Evolutionary conservation across 2,888 invertebrate genomes (phyloP).

Genomic region (Cylloceria caligata): DNA sequence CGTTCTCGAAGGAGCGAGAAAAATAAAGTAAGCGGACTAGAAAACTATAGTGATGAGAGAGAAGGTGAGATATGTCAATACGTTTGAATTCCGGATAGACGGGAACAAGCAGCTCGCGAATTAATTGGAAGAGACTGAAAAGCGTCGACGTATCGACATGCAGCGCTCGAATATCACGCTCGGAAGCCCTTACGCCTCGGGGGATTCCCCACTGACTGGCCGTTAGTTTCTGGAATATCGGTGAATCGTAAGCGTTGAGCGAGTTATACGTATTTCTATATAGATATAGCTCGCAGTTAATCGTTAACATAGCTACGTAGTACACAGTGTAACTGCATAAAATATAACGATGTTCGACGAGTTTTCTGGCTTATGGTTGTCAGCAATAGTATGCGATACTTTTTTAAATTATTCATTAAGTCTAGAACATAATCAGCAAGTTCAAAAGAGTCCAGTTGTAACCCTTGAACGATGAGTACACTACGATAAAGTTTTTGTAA

Average conservation of each 20-base stretch:
- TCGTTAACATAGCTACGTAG: neutral
- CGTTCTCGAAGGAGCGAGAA: neutral
- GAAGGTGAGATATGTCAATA: constrained; percentile 56
- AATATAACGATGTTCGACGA: constrained; percentile 41
- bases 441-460: neutral
- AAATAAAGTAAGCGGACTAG: neutral
- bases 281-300: neutral
- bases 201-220: constrained; percentile 57
- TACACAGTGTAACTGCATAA: constrained; percentile 6
- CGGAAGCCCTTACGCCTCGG: constrained; percentile 60
- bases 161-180: constrained; percentile 49
- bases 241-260: constrained; percentile 38
- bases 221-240: constrained; percentile 60
- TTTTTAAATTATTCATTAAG: constrained; percentile 36
- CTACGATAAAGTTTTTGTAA: too few relatives aligned
- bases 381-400: constrained; percentile 29
- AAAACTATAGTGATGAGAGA: constrained; percentile 33
- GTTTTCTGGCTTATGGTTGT: constrained; percentile 42
- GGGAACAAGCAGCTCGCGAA: constrained; percentile 46
- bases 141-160: constrained; percentile 66
- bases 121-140: constrained; percentile 66
- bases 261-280: constrained; percentile 21
- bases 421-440: neutral
- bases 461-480: neutral
- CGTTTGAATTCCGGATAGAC: constrained; percentile 58